phyloP scores from a whole-genome alignment of 2,113 vertebrate genomes.

The Phocoena sinus region DNA sequence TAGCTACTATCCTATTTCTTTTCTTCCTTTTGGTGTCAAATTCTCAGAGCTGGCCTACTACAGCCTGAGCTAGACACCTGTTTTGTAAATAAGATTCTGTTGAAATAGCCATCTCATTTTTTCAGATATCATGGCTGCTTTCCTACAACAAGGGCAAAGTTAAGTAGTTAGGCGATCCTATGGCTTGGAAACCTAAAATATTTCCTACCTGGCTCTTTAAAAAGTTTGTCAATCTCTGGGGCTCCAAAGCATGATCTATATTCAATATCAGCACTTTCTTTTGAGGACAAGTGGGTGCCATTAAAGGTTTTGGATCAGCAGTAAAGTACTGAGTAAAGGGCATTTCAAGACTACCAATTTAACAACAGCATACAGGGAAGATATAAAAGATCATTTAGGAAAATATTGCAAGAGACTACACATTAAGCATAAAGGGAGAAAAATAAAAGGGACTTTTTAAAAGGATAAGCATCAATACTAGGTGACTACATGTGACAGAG shows the following conservation, averaged over 20 bases:
- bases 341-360: background rate
- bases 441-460: background rate
- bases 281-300: background rate
- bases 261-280: conserved; percentile 15
- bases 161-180: background rate
- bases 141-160: background rate
- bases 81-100: background rate
- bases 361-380: background rate
- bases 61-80: background rate
- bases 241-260: background rate
- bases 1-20: background rate
- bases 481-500: background rate
- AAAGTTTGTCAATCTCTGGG: background rate
- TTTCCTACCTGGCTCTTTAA: background rate
- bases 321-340: background rate
- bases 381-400: conserved; percentile 19
- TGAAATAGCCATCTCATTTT: background rate
- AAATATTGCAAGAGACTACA: background rate
- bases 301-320: background rate
- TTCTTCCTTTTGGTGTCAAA: conserved; percentile 27
- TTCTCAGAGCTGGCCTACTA: background rate
- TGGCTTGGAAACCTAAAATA: background rate
- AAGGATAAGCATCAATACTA: background rate
- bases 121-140: conserved; percentile 10
- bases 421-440: background rate